phyloP scores from a whole-genome alignment of 2,888 invertebrate genomes.

The Muschampia plurimacula region DNA sequence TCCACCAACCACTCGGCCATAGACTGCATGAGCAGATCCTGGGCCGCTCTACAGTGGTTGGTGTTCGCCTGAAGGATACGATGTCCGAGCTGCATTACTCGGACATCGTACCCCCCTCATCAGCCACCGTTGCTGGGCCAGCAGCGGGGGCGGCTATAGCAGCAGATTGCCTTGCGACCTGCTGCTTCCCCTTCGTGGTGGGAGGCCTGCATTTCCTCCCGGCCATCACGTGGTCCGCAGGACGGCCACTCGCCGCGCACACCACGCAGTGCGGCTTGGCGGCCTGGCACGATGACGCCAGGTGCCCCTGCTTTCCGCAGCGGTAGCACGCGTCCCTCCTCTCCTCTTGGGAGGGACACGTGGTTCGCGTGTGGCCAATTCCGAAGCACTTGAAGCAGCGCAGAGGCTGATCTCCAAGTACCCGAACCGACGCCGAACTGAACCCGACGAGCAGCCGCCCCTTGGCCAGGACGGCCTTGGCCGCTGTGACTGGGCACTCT shows the following conservation, averaged over 20 bases:
- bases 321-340: too few relatives aligned
- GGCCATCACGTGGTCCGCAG: background rate
- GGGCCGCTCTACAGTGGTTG: too few relatives aligned
- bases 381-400: slow-evolving; percentile 18
- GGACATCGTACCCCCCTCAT: too few relatives aligned
- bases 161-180: too few relatives aligned
- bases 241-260: background rate
- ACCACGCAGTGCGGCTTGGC: background rate
- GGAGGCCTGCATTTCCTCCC: background rate
- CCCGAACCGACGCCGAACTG: background rate
- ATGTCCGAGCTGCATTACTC: too few relatives aligned
- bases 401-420: slow-evolving; percentile 8
- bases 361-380: background rate
- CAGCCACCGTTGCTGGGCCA: too few relatives aligned
- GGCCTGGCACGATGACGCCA: background rate
- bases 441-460: slow-evolving; percentile 1
- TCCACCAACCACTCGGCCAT: too few relatives aligned
- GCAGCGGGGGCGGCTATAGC: too few relatives aligned
- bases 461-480: slow-evolving; percentile 6
- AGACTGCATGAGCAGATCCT: too few relatives aligned
- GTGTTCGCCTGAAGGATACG: too few relatives aligned
- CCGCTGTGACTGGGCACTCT: background rate
- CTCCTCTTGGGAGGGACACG: background rate
- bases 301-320: background rate
- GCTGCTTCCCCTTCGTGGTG: background rate